These are phyloP conservation scores for Episyrphus balteatus DNA, from an alignment of 1,140 invertebrate genomes.

Conservation along the genomic window DNA sequence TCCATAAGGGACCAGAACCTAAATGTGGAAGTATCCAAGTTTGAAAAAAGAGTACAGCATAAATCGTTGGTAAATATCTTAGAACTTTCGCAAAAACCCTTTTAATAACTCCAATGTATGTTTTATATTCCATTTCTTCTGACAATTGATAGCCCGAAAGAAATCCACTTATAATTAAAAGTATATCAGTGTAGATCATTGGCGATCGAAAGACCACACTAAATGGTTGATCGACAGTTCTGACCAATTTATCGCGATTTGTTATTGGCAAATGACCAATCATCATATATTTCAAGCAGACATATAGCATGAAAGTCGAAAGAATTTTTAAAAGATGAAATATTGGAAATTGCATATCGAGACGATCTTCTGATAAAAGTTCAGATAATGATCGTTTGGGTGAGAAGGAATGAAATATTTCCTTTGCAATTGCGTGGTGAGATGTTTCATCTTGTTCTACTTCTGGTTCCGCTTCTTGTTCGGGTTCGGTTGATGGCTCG, in stretches of 20 bases:
- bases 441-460: neutral
- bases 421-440: conserved; percentile 22
- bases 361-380: conserved; percentile 9
- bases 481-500: neutral
- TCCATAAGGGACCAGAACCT: conserved; percentile 59
- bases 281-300: conserved; percentile 51
- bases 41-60: conserved; percentile 55
- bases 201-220: conserved; percentile 47
- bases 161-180: conserved; percentile 51
- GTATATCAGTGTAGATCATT: conserved; percentile 52
- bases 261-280: conserved; percentile 46
- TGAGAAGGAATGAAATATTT: conserved; percentile 42
- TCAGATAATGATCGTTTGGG: conserved; percentile 34
- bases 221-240: conserved; percentile 46
- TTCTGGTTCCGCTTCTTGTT: neutral
- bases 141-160: conserved; percentile 49
- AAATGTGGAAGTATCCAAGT: conserved; percentile 56
- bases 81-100: conserved; percentile 45
- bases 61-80: conserved; percentile 50
- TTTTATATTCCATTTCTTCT: conserved; percentile 39
- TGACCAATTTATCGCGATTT: conserved; percentile 48
- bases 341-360: conserved; percentile 11
- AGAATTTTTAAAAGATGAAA: conserved; percentile 50
- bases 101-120: conserved; percentile 44
- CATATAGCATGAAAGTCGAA: conserved; percentile 45